A percentile compares a stretch with the other conserved stretches of the same genome.
These are phyloP conservation scores for Neopelma chrysocephalum DNA, from an alignment of 2,797 vertebrate species.

Conservation along the genomic window DNA sequence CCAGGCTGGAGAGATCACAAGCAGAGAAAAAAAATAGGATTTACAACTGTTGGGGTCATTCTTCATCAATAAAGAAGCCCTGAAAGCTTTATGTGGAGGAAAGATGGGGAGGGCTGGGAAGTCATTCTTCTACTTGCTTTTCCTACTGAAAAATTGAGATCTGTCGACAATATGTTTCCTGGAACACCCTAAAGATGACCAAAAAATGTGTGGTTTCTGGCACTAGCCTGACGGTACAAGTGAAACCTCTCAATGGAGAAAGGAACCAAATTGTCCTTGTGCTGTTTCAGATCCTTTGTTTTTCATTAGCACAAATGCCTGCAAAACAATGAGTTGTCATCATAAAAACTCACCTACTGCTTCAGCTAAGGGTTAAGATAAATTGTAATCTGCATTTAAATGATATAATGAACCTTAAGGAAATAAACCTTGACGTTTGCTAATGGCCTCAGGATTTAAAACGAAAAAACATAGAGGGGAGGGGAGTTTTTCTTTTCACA, in stretches of 20 bases:
- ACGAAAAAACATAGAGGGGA: background rate
- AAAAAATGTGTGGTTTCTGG: conserved; percentile 59
- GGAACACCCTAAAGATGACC: conserved; percentile 56
- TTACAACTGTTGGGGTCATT: background rate
- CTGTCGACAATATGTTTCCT: conserved; percentile 47
- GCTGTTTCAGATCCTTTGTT: conserved; percentile 30
- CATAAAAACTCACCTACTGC: background rate
- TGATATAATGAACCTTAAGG: background rate
- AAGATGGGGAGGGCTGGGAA: background rate
- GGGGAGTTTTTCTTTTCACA: background rate
- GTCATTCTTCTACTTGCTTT: conserved; percentile 1
- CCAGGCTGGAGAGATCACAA: background rate
- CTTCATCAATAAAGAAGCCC: background rate
- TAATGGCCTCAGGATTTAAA: background rate
- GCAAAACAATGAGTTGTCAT: conserved; percentile 19
- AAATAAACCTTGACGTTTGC: background rate
- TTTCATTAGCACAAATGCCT: conserved; percentile 21
- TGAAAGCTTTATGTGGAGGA: background rate
- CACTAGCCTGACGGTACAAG: background rate
- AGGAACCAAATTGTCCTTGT: conserved; percentile 6
- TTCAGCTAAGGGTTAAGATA: conserved; percentile 10
- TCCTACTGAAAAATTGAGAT: conserved; percentile 19
- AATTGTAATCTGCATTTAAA: background rate
- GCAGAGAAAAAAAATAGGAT: background rate
- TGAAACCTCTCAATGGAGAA: conserved; percentile 35